Evolutionary conservation across 2,888 invertebrate species (phyloP).

Genomic region (Xestia c-nigrum): DNA sequence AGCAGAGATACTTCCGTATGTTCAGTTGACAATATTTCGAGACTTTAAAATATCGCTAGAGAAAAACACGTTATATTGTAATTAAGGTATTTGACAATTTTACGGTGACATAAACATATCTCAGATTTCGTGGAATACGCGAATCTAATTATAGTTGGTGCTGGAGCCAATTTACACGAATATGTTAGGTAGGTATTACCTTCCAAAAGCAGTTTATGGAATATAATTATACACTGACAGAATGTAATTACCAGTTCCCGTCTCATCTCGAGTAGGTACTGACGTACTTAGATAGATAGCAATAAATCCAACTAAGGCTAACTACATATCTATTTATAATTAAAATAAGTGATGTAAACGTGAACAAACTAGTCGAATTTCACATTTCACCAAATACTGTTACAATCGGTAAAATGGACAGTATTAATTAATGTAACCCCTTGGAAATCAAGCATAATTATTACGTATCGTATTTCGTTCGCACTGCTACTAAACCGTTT

Average conservation of each 20-base stretch:
- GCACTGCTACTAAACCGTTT: background rate
- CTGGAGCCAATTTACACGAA: constrained; percentile 19
- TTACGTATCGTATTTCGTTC: background rate
- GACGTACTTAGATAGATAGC: background rate
- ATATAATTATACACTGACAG: background rate
- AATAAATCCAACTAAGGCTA: no score
- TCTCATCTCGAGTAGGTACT: no score
- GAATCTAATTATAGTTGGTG: constrained; percentile 29
- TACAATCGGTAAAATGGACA: background rate
- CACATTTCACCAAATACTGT: no score
- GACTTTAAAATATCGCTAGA: no score
- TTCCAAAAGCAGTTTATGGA: constrained; percentile 8
- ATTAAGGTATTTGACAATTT: no score
- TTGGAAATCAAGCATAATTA: background rate
- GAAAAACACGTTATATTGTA: no score
- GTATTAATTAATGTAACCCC: background rate
- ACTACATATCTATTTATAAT: no score
- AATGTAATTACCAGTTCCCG: constrained; percentile 1
- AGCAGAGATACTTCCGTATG: no score
- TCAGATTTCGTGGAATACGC: constrained; percentile 36
- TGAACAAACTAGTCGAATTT: no score
- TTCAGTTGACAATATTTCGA: no score
- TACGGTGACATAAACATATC: no score
- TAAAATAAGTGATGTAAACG: no score
- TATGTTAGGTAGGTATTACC: constrained; percentile 2